Evolutionary conservation across 64 coral and sea anemone genomes (phyloP).

Genomic region (Montipora foliosa): DNA sequence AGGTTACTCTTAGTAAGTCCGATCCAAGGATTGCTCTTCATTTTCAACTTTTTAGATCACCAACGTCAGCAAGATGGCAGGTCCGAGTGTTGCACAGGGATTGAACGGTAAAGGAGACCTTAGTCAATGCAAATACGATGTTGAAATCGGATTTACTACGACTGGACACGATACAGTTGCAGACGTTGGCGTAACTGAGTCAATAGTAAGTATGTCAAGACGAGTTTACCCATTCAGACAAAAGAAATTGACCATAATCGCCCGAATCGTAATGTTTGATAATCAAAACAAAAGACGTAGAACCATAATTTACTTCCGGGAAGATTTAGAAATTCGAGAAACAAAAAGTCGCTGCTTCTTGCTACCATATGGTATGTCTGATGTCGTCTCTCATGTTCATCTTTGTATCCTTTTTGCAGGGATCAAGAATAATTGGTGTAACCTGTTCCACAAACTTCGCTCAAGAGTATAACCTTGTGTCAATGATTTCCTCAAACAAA

Average conservation of each 20-base stretch:
- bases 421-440: neutral
- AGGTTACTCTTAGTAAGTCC: no score
- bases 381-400: no score
- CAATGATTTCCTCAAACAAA: neutral
- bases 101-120: constrained; percentile 9
- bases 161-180: neutral
- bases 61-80: neutral
- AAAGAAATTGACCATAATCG: no score
- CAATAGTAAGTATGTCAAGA: no score
- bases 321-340: no score
- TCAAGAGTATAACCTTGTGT: neutral
- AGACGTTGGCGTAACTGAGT: neutral
- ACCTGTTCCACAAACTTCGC: constrained; percentile 10
- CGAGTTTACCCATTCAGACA: no score
- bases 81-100: neutral
- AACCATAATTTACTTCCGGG: no score
- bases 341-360: no score
- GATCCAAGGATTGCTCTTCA: no score
- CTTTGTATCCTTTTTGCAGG: neutral
- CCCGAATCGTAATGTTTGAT: no score
- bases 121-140: neutral
- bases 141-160: neutral
- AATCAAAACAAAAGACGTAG: no score
- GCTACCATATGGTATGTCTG: no score
- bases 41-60: neutral